Base-by-base conservation (phyloP, 2,888 invertebrate species). In the Pogonocherus hispidulus region DNA sequence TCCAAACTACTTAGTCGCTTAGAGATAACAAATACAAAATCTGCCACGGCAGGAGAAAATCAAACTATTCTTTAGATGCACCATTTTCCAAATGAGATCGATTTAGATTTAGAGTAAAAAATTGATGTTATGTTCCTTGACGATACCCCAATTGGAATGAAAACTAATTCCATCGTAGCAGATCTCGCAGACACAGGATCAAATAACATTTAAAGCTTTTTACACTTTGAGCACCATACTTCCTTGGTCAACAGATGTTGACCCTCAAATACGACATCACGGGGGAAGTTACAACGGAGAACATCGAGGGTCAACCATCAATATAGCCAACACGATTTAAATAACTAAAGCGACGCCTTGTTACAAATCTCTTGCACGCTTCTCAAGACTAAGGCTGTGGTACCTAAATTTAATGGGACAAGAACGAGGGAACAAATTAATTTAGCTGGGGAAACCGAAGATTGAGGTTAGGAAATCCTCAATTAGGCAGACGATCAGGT, bases 391-490 rank as follows among this genome's bases (percentile, higher is more conserved):
- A 32, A 32, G 8, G 9, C 11, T 32, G 9, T 32, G 32, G 32
- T 32, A 46, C 22, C 44, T 27, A n/a, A 27, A 57, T 27, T 57
- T 18, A 63, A 44, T 37, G 18, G 46, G 32, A 62, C 51, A 14
- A 18, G 66, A 69, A 69, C 65, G 46, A n/a, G 60, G 63, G 70
- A 73, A 69, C 60, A 66, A 18, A 59, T 32, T 73, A 27, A 54
- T 64, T 59, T 69, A 73, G 59, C 66, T 72, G 52, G 65, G 68
- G 69, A 81, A 74, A 62, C 82, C 78, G 65, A 84, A 77, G 66
- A 84, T 68, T 76, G 82, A 84, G 63, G 83, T 75, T 66, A 84
- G 79, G 57, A 84, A 74, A 75, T 84, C 83, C 75, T 84, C 84
- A 59, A 80, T 70, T 35, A 84, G 78, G 64, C 84, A 79, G 57